These are phyloP conservation scores for Mormyrus hasselquistii DNA, from an alignment of 2,797 vertebrate genomes.

Conservation along the genomic window DNA sequence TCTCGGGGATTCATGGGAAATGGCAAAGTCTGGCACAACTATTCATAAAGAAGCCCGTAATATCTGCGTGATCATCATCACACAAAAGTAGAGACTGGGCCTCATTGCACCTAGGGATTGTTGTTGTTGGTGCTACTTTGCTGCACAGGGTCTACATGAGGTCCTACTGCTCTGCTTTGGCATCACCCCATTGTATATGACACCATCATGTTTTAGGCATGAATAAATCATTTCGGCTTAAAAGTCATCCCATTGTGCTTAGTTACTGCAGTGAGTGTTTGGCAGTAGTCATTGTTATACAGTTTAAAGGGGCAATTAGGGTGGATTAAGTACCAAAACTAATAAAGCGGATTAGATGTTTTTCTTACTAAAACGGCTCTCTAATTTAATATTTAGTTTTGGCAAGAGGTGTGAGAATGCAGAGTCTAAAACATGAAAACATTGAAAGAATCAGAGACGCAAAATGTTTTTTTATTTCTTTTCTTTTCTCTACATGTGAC, in stretches of 20 bases:
- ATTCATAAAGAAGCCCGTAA: neutral
- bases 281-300: neutral
- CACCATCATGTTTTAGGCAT: neutral
- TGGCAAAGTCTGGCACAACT: neutral
- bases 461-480: neutral
- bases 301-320: neutral
- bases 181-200: neutral
- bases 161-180: neutral
- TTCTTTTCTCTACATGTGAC: neutral
- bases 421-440: neutral
- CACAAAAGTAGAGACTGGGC: neutral
- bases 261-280: neutral
- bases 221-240: neutral
- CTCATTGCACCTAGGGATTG: neutral
- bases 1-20: neutral
- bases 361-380: neutral
- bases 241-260: neutral
- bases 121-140: neutral
- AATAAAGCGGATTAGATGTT: neutral
- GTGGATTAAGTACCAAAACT: neutral
- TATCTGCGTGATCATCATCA: neutral
- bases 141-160: neutral
- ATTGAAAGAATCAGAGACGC: neutral
- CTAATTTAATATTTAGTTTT: neutral
- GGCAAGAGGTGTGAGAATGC: neutral